Evolutionary conservation across 1,140 invertebrate species (phyloP), one percentile per base, ranked within the genome.

Genomic region (Tetraneura akinire): DNA sequence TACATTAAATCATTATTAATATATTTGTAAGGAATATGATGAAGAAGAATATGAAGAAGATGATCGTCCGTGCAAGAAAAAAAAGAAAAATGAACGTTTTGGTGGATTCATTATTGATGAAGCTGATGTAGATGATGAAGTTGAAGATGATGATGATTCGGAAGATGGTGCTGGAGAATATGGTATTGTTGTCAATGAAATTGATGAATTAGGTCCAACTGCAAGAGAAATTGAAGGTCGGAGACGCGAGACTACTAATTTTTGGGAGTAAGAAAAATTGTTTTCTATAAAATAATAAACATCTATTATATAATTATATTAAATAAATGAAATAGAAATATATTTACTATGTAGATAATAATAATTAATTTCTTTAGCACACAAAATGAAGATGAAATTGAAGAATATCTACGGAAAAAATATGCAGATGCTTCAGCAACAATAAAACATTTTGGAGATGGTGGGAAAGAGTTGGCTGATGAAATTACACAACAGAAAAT

Each of bases 401-500:
- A 96, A 86, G 94, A 97, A 84, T 98, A 98, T 84, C 90, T 98
- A 18, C 88, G 93, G 81, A 94, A 95, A 83, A 97, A 97, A 85
- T 98, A 98, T 90, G 95, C 96, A 5, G 95, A 96, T 82, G 93
- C 95, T 84, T 91, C 92, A 9, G 90, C 90, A 5, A 91, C 91
- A 5, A 89, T 91, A 45, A 88, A 92, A 73, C 92, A 95, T 83
- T 98, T 96, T 88, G 95, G 95, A 18, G 95, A 97, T 86, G 95
- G 94, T 66, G 95, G 93, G 0, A 94, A 96, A 85, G 95, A 98
- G 85, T 95, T 98, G 91, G 96, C 95, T 0, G 96, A 99, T 88
- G 96, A 98, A 87, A 99, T 99, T 81, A 97, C 96, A 0, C 97
- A 99, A 85, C 96, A 98, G 86, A 98, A n/a, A n/a, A n/a, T n/a